Evolutionary conservation across 1,140 invertebrate genomes (phyloP), one percentile per base, ranked within the genome.

Genomic region (Lepidurus apus): DNA sequence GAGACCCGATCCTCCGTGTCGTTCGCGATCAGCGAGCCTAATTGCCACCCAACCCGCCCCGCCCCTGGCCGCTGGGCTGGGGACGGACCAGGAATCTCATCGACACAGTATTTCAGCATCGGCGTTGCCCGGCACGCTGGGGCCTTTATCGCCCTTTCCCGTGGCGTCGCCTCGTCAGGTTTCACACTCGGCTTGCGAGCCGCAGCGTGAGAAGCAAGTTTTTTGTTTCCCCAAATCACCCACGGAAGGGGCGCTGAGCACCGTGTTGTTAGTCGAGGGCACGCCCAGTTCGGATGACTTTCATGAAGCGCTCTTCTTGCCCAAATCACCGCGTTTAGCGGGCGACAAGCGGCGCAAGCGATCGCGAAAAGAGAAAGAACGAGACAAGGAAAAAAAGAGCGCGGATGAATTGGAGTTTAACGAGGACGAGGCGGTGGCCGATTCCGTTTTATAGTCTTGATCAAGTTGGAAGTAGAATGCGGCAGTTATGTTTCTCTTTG

Each of bases 261-360:
- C 88, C 7, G 88, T 89, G 43, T 84, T 89, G 34, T 88, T 89
- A 82, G 87, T 89, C 21, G 88, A 89, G 81, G 87, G 87, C 7
- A 89, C 88, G 82, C 81, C 88, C n/a, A 88, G 87, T 83, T 88
- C 88, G 7, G 88, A 89, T 81, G 88, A 89, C 82, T 89, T 89
- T 82, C 88, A 89, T 81, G 88, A 89, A 83, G 88, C 88, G 17
- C 82, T 89, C 5, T 89, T 89, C 80, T 78, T 83, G 9, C 82
- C 88, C 43, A 82, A 87, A 74, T 88, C 87, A 7, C 87, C 88
- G 0, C 88, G 88, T 77, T 80, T 80, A 43, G 75, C 44, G 9
- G 77, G 77, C 26, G 75, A 78, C 11, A 80, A 80, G 45, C 78
- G 81, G n/a, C 73, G 82, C 10, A 81, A 80, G 26, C 78, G 79